Conservation (phyloP, 2,888 invertebrate species). For the Drosophila hawaiiensis region DNA sequence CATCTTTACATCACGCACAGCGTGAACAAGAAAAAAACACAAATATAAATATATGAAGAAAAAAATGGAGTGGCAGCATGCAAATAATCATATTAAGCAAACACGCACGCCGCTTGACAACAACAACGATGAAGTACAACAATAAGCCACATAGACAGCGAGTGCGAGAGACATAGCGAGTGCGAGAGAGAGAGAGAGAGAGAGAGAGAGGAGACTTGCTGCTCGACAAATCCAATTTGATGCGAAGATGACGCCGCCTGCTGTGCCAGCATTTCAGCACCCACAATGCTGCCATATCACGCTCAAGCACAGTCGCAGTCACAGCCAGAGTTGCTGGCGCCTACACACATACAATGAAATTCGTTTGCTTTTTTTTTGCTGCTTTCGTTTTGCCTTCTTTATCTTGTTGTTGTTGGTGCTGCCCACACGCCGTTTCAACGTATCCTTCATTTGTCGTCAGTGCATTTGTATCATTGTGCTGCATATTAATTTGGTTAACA, state of each 20-base stretch:
- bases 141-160: conserved; percentile 7
- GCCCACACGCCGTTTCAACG: conserved; percentile 22
- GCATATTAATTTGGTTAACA: conserved; percentile 78
- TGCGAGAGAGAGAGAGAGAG: conserved; percentile 3
- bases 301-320: conserved; percentile 31
- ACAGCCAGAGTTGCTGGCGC: conserved; percentile 1
- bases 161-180: conserved; percentile 1
- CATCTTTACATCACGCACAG: conserved; percentile 63
- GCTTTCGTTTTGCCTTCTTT: not conserved
- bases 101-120: conserved; percentile 42
- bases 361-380: conserved; percentile 48
- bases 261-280: conserved; percentile 8
- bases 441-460: conserved; percentile 55
- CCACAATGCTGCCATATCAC: conserved; percentile 55
- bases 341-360: conserved; percentile 50
- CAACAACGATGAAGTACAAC: conserved; percentile 3
- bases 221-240: conserved; percentile 43
- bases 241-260: conserved; percentile 22
- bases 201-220: conserved; percentile 11
- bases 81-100: conserved; percentile 71
- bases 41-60: conserved; percentile 5
- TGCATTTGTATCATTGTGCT: conserved; percentile 64
- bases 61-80: conserved; percentile 48
- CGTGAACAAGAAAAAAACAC: conserved; percentile 4
- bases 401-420: conserved; percentile 10